Evolutionary conservation across 1,140 invertebrate genomes (phyloP).

Genomic region (Zaprionus lachaisei): DNA sequence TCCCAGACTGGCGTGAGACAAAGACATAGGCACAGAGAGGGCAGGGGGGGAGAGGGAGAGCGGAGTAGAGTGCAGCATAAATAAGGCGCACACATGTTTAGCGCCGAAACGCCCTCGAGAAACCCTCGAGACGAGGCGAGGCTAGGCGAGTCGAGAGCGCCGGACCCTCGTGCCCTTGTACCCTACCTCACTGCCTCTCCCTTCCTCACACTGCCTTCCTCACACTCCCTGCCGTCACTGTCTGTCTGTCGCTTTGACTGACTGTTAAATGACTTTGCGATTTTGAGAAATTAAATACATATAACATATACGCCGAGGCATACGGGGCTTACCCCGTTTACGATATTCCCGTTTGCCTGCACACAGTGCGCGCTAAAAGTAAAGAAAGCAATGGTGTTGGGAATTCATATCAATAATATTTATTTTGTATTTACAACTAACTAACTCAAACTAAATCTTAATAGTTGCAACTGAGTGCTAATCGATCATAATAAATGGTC

Average conservation of each 20-base stretch:
- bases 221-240: background rate
- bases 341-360: conserved; percentile 13
- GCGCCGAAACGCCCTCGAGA: conserved; percentile 72
- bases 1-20: conserved; percentile 25
- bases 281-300: conserved; percentile 43
- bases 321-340: conserved; percentile 23
- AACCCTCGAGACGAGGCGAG: conserved; percentile 14
- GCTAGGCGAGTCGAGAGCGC: background rate
- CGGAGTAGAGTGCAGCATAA: conserved; percentile 9
- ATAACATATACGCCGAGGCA: conserved; percentile 11
- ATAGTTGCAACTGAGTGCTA: too few species aligned
- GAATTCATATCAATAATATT: background rate
- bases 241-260: conserved; percentile 20
- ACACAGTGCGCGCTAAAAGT: conserved; percentile 40
- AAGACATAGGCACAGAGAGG: background rate
- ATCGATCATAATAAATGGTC: too few species aligned
- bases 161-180: background rate
- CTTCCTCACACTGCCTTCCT: background rate
- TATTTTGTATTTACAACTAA: background rate
- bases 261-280: conserved; percentile 62
- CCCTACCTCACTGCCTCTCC: background rate
- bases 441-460: too few species aligned
- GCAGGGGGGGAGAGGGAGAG: background rate
- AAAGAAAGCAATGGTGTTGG: background rate
- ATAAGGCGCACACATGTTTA: conserved; percentile 79